phyloP scores from a whole-genome alignment of 2,797 vertebrate genomes.

The Cercopithecus hamlyni region DNA sequence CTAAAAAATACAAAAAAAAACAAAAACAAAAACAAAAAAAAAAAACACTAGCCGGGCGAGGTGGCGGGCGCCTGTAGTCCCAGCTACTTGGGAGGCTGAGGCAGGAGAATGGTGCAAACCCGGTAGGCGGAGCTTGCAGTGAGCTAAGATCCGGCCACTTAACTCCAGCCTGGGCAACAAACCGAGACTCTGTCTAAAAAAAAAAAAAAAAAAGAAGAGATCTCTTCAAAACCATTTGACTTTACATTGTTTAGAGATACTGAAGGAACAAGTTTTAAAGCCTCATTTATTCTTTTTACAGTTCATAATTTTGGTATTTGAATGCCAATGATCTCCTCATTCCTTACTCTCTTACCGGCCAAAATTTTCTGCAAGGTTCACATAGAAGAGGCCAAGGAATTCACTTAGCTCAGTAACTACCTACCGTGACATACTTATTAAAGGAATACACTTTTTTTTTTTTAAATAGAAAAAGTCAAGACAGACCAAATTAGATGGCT shows the following conservation, averaged over 20 bases:
- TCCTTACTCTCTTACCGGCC: background rate
- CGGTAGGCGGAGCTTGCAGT: no score
- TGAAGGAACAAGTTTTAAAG: background rate
- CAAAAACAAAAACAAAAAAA: rapidly evolving
- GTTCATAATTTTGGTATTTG: constrained; percentile 8
- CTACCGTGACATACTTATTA: background rate
- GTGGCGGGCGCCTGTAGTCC: no score
- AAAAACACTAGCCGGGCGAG: no score
- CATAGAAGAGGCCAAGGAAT: background rate
- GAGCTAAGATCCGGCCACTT: rapidly evolving
- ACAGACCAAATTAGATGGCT: background rate
- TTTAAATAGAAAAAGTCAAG: background rate
- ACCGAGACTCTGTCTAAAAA: no score
- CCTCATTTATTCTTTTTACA: background rate
- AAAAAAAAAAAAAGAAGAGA: background rate
- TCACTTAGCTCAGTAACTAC: background rate
- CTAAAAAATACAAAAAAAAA: no score
- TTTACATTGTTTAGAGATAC: background rate
- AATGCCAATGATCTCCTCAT: background rate
- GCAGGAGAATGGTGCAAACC: no score
- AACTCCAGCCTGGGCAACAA: no score
- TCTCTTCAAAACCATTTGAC: background rate
- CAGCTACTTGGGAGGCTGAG: no score
- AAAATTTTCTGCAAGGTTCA: background rate
- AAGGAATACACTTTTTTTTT: background rate